Evolutionary conservation across 2,888 invertebrate species (phyloP).

Genomic region (Netelia fuscicornis): DNA sequence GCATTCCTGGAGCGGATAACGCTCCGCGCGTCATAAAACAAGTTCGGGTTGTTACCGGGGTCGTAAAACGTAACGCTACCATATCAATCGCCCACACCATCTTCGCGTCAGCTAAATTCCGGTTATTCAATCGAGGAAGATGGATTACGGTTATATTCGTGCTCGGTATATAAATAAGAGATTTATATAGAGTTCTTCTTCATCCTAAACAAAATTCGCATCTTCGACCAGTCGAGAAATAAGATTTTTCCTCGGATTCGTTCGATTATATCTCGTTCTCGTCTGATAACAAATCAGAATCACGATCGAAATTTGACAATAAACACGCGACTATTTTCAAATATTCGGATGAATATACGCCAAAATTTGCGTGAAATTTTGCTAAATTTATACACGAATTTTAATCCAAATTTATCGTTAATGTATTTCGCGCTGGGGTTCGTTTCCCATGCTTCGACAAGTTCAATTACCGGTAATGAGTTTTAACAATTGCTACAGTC

Average conservation of each 20-base stretch:
- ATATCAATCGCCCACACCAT: not conserved
- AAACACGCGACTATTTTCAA: not conserved
- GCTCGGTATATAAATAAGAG: not conserved
- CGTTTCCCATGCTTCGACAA: slow-evolving; percentile 21
- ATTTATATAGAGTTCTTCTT: slow-evolving; percentile 22
- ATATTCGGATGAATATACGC: not conserved
- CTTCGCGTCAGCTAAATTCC: slow-evolving; percentile 20
- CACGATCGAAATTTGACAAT: not conserved
- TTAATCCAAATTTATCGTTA: slow-evolving; percentile 32
- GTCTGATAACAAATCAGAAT: not conserved
- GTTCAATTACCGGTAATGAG: slow-evolving; percentile 53
- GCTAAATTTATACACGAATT: slow-evolving; percentile 7
- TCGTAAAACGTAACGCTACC: slow-evolving; percentile 37
- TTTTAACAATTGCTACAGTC: slow-evolving; percentile 12
- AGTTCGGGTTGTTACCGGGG: slow-evolving; percentile 29
- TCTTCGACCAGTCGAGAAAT: not conserved
- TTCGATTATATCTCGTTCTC: not conserved
- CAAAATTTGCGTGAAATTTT: not conserved
- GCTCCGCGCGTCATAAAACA: slow-evolving; percentile 17
- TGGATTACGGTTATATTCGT: slow-evolving; percentile 35
- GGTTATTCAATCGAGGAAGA: slow-evolving; percentile 45
- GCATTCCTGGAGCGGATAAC: not conserved
- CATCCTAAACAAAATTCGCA: not conserved
- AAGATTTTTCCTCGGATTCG: not conserved
- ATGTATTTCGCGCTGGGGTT: slow-evolving; percentile 9